Conservation (phyloP, 2,113 vertebrate species). For the Tragelaphus strepsiceros region DNA sequence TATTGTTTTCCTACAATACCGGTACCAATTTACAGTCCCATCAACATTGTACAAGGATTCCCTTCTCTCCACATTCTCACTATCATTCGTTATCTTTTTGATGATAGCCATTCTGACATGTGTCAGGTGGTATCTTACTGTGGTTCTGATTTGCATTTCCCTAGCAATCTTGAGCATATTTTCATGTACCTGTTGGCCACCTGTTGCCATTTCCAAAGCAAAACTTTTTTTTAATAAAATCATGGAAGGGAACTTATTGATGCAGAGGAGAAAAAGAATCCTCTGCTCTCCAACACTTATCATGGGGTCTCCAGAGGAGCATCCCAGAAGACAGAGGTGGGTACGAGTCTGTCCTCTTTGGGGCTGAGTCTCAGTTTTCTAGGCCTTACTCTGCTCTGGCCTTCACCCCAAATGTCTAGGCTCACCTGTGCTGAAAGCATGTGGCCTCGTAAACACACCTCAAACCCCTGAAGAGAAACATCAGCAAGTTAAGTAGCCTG, state of each 20-base stretch:
- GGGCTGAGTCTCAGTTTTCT: conserved; percentile 51
- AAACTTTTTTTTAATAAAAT: neutral
- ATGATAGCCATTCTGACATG: neutral
- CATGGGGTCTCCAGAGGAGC: neutral
- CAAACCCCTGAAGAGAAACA: neutral
- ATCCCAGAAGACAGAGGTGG: neutral
- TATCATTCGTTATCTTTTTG: neutral
- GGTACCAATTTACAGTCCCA: neutral
- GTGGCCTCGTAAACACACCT: neutral
- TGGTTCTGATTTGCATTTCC: neutral
- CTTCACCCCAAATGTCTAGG: conserved; percentile 53
- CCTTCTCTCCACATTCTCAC: neutral
- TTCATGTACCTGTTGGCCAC: neutral
- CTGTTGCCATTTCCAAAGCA: neutral
- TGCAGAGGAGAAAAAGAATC: neutral
- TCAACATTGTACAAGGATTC: neutral
- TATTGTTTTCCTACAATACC: neutral
- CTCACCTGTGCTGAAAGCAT: conserved; percentile 28
- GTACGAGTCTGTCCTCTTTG: neutral
- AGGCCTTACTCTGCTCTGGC: neutral
- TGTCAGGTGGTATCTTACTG: neutral
- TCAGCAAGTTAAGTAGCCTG: neutral
- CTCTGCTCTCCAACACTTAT: conserved; percentile 51
- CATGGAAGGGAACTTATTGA: neutral
- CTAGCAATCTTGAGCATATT: neutral